A percentile compares a stretch with the other conserved stretches of the same genome.
Evolutionary conservation across 2,888 invertebrate species (phyloP).

Genomic region (Galerucella pusilla): DNA sequence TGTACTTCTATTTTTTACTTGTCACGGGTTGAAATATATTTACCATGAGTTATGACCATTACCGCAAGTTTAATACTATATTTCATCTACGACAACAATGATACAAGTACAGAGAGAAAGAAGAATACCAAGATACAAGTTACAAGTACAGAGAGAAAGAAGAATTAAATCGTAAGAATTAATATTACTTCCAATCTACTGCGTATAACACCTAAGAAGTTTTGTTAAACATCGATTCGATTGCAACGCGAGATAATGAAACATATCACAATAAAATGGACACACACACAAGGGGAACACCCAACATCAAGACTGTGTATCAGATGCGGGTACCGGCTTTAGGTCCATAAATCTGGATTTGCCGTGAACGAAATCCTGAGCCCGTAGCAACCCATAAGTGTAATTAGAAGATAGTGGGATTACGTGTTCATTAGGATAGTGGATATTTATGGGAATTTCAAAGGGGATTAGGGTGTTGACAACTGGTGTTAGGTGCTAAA

Average conservation of each 20-base stretch:
- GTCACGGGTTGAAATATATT: too few species aligned
- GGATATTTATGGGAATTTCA: slow-evolving; percentile 58
- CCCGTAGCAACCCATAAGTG: slow-evolving; percentile 52
- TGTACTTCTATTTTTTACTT: not conserved
- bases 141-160: too few species aligned
- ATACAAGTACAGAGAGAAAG: too few species aligned
- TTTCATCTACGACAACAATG: too few species aligned
- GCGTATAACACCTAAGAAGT: not conserved
- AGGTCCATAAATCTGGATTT: slow-evolving; percentile 52
- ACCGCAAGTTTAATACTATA: too few species aligned
- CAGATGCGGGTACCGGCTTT: slow-evolving; percentile 54
- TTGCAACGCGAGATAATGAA: slow-evolving; percentile 27
- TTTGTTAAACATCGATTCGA: slow-evolving; percentile 33
- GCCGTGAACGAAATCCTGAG: slow-evolving; percentile 52
- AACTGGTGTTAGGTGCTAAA: slow-evolving; percentile 46
- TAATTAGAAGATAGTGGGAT: slow-evolving; percentile 61
- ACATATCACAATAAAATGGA: slow-evolving; percentile 35
- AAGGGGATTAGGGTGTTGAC: slow-evolving; percentile 57
- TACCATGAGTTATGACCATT: too few species aligned
- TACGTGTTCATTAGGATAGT: slow-evolving; percentile 60
- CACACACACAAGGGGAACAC: slow-evolving; percentile 15
- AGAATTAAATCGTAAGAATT: too few species aligned
- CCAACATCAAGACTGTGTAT: slow-evolving; percentile 38
- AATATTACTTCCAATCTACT: not conserved
- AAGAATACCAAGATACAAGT: too few species aligned